Conservation (phyloP, 2,797 vertebrate species). For the Toxotes lorentzi region DNA sequence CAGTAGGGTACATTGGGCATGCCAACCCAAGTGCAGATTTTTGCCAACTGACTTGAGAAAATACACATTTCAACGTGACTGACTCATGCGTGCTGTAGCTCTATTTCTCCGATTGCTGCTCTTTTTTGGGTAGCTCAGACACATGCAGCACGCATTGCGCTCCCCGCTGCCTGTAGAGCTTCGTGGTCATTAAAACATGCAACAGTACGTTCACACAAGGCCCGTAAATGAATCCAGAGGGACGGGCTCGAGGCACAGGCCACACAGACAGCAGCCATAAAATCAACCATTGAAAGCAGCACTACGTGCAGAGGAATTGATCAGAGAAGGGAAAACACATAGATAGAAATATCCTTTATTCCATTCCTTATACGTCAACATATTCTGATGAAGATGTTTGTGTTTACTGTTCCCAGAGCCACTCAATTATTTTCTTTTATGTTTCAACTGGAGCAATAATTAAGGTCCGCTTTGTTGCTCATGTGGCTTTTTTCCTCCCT, state of each 20-base stretch:
- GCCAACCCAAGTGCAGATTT: conserved; percentile 80
- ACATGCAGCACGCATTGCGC: conserved; percentile 41
- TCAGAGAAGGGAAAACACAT: conserved; percentile 26
- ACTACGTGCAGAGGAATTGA: conserved; percentile 30
- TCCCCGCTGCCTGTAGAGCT: conserved; percentile 52
- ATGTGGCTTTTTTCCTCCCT: conserved; percentile 18
- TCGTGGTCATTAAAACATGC: conserved; percentile 65
- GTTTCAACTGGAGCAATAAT: conserved; percentile 54
- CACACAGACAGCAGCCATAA: conserved; percentile 50
- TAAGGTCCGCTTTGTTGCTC: conserved; percentile 44
- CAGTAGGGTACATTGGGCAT: conserved; percentile 85
- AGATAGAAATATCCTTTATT: conserved; percentile 11
- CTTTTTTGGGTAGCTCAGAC: conserved; percentile 26
- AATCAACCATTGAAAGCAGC: conserved; percentile 36
- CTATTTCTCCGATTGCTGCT: conserved; percentile 36
- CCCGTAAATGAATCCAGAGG: conserved; percentile 60
- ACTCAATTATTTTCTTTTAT: conserved; percentile 16
- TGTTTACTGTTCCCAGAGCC: background rate
- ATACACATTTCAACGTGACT: conserved; percentile 74
- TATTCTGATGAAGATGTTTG: conserved; percentile 15
- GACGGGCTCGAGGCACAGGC: conserved; percentile 48
- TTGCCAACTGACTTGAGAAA: conserved; percentile 81
- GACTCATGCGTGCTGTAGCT: conserved; percentile 40
- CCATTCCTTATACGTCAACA: background rate
- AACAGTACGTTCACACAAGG: conserved; percentile 47